Percentiles rank a stretch among this genome's conserved stretches.
Evolutionary conservation across 2,888 invertebrate species (phyloP).

Genomic region (Meteorus colon): DNA sequence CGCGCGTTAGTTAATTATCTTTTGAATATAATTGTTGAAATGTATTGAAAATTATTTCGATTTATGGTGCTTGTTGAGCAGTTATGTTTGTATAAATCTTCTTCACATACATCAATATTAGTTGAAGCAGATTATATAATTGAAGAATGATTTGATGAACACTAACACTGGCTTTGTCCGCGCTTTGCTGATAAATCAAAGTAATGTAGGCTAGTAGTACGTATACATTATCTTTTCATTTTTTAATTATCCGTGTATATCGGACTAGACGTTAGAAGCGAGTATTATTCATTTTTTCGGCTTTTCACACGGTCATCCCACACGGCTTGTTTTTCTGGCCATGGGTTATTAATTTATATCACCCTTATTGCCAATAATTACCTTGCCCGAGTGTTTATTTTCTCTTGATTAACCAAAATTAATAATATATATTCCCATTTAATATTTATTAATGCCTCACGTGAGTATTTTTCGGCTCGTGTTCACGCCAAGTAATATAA

Average conservation of each 20-base stretch:
- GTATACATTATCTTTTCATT: slow-evolving; percentile 54
- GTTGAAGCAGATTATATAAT: not conserved
- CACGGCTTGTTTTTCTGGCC: slow-evolving; percentile 39
- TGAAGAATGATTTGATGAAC: slow-evolving; percentile 5
- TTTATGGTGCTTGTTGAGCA: not conserved
- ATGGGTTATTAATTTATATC: slow-evolving; percentile 17
- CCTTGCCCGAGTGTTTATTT: slow-evolving; percentile 17
- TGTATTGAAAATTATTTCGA: not conserved
- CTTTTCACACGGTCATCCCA: slow-evolving; percentile 41
- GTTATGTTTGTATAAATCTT: slow-evolving; percentile 27
- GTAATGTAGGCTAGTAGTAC: slow-evolving; percentile 65
- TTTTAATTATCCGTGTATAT: slow-evolving; percentile 48
- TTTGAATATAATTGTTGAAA: too few species aligned
- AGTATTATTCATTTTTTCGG: slow-evolving; percentile 45
- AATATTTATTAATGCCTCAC: slow-evolving; percentile 56
- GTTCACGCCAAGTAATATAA: slow-evolving; percentile 59
- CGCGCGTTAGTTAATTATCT: slow-evolving; percentile 15
- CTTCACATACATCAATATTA: not conserved
- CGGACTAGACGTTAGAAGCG: slow-evolving; percentile 54
- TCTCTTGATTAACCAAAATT: slow-evolving; percentile 1
- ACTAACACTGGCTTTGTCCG: slow-evolving; percentile 43
- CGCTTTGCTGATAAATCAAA: slow-evolving; percentile 43
- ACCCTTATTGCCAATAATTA: slow-evolving; percentile 16
- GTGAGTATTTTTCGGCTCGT: slow-evolving; percentile 55
- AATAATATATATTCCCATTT: slow-evolving; percentile 17